phyloP scores from a whole-genome alignment of 2,888 invertebrate genomes.

The Thymelicus lineola region DNA sequence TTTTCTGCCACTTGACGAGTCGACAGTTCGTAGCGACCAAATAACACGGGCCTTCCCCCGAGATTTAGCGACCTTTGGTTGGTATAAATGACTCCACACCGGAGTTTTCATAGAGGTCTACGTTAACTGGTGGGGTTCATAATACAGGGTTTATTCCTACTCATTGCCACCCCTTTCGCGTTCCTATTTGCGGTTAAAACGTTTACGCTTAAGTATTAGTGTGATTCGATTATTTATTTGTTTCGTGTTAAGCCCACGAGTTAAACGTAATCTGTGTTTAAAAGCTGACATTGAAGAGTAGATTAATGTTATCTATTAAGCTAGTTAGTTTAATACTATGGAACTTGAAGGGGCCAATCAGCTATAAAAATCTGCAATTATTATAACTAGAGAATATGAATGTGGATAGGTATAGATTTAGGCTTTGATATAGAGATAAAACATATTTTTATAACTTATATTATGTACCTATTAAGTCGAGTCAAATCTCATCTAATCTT shows the following conservation, averaged over 20 bases:
- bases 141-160: slow-evolving; percentile 56
- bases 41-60: slow-evolving; percentile 11
- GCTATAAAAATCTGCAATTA: too few species aligned
- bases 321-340: too few species aligned
- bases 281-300: neutral
- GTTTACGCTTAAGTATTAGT: slow-evolving; percentile 51
- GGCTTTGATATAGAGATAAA: too few species aligned
- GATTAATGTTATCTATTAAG: neutral
- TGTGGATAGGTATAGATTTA: too few species aligned
- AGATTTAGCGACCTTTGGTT: neutral
- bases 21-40: slow-evolving; percentile 57
- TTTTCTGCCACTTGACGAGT: slow-evolving; percentile 74
- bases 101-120: slow-evolving; percentile 39
- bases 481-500: too few species aligned
- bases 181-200: slow-evolving; percentile 53
- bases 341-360: too few species aligned
- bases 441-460: too few species aligned
- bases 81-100: neutral
- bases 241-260: slow-evolving; percentile 4
- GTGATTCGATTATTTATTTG: slow-evolving; percentile 42
- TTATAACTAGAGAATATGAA: too few species aligned
- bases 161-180: slow-evolving; percentile 58
- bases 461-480: too few species aligned
- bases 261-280: slow-evolving; percentile 16
- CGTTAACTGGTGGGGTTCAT: slow-evolving; percentile 47